A percentile compares a stretch with the other conserved stretches of the same genome.
phyloP scores from a whole-genome alignment of 2,797 vertebrate species.

The Alca torda region DNA sequence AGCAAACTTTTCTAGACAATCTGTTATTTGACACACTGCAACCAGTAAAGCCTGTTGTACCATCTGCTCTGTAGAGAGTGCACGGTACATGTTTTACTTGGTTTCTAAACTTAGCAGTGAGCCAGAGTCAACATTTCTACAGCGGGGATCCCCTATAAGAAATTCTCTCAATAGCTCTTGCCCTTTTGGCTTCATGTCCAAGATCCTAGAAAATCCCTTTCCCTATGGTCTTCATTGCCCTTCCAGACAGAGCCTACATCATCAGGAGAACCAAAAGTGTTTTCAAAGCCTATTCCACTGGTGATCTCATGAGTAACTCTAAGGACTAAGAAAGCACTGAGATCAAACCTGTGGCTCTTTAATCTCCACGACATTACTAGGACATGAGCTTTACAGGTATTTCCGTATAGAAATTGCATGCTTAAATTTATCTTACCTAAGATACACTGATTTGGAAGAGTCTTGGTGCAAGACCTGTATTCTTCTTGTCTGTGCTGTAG shows the following conservation, averaged over 20 bases:
- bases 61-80: conserved; percentile 60
- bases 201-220: background rate
- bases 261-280: background rate
- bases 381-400: background rate
- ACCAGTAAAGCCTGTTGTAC: conserved; percentile 53
- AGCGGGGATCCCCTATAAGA: conserved; percentile 6
- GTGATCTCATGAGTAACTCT: background rate
- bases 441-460: background rate
- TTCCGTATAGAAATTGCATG: background rate
- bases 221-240: background rate
- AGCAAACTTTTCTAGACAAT: conserved; percentile 69
- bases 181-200: background rate
- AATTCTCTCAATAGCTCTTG: background rate
- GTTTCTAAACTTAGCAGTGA: conserved; percentile 28
- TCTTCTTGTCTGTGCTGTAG: background rate
- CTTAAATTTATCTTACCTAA: background rate
- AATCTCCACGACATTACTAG: background rate
- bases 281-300: background rate
- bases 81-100: background rate
- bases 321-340: background rate
- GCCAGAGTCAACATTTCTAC: conserved; percentile 35
- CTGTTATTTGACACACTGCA: conserved; percentile 70
- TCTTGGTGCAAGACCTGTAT: background rate
- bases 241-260: background rate
- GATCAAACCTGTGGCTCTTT: background rate